Percentiles rank a stretch among this genome's conserved stretches.
These are phyloP conservation scores for Cyprinodon tularosa DNA, from an alignment of 2,113 vertebrate species.

Conservation along the genomic window DNA sequence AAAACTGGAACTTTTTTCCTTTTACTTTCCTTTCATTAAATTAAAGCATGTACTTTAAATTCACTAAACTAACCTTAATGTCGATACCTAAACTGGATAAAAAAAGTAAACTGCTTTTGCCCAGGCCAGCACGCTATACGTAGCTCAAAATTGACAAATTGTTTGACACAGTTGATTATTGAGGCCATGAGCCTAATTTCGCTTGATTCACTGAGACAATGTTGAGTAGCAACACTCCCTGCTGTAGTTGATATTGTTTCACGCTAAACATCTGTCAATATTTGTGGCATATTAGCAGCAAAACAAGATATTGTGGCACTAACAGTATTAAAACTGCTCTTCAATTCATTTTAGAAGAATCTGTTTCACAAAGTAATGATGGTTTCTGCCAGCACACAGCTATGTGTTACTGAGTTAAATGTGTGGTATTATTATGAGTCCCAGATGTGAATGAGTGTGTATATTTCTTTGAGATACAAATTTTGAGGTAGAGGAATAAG, in stretches of 20 bases:
- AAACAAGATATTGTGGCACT: not conserved
- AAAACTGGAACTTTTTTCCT: not conserved
- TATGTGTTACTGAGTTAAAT: not conserved
- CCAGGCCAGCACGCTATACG: not conserved
- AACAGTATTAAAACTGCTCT: not conserved
- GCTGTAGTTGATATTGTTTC: not conserved
- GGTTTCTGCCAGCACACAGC: not conserved
- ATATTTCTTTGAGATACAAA: not conserved
- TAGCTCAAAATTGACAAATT: not conserved
- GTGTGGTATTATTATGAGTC: not conserved
- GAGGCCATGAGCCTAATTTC: not conserved
- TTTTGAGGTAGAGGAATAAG: not conserved
- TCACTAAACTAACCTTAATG: not conserved
- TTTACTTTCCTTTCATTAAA: not conserved
- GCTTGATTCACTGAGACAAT: not conserved
- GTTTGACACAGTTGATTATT: constrained; percentile 10
- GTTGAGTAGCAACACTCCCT: not conserved
- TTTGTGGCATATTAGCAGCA: not conserved
- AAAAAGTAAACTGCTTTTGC: too few relatives aligned
- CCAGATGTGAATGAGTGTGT: not conserved
- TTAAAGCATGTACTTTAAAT: not conserved
- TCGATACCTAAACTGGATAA: not conserved
- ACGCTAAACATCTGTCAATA: not conserved
- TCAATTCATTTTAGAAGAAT: not conserved
- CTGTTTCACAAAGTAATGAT: not conserved